These are phyloP conservation scores for Ichneumoninae sp. DNA, from an alignment of 2,888 invertebrate genomes.

Conservation along the genomic window DNA sequence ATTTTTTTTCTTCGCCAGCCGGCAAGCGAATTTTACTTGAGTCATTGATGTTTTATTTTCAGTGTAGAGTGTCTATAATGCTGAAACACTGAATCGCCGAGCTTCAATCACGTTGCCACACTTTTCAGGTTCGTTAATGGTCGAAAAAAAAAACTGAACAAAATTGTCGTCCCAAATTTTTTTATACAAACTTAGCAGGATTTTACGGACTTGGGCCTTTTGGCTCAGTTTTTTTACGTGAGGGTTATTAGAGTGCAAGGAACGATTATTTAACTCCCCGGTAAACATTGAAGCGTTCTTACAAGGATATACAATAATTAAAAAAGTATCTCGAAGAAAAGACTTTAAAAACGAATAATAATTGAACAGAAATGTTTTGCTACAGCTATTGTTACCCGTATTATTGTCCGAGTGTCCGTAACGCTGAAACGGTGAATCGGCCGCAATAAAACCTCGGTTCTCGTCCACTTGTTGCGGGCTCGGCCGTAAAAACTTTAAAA, in stretches of 20 bases:
- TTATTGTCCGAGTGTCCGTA: constrained; percentile 28
- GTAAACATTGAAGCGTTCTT: too few species aligned
- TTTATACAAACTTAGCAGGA: neutral
- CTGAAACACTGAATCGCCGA: constrained; percentile 4
- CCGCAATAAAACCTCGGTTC: constrained; percentile 37
- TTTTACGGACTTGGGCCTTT: neutral
- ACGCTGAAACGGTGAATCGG: constrained; percentile 18
- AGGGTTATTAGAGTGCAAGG: neutral
- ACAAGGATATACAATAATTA: neutral
- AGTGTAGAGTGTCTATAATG: constrained; percentile 12
- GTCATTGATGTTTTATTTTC: too few species aligned
- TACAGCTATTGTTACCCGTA: constrained; percentile 4
- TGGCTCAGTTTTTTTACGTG: neutral
- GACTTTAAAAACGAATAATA: neutral
- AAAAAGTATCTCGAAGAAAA: constrained; percentile 48
- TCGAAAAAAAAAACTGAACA: neutral
- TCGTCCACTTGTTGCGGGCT: constrained; percentile 38
- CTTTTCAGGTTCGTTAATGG: neutral
- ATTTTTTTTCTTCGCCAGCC: too few species aligned
- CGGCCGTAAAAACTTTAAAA: constrained; percentile 40
- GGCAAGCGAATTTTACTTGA: too few species aligned
- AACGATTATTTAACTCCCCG: neutral
- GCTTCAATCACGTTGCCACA: neutral
- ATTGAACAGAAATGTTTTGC: neutral
- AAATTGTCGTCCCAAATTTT: neutral